phyloP scores from a whole-genome alignment of 2,797 vertebrate species.

The Ara ararauna region DNA sequence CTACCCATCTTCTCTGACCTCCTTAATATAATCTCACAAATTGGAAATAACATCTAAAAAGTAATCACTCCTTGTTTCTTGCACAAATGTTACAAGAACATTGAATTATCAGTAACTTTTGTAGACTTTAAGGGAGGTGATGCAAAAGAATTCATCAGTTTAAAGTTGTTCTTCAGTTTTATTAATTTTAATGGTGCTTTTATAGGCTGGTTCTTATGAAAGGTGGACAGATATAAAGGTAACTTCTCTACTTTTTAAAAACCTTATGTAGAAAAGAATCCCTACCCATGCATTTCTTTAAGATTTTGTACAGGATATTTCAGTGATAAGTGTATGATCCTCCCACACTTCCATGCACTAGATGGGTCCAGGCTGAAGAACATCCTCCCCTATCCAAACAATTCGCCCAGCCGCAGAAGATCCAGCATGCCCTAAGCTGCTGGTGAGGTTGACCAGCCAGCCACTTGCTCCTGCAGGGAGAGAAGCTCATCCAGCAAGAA shows the following conservation, averaged over 20 bases:
- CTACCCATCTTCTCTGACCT: not conserved
- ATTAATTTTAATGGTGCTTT: not conserved
- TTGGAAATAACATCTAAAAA: not conserved
- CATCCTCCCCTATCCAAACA: not conserved
- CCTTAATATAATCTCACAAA: not conserved
- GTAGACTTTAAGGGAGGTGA: not conserved
- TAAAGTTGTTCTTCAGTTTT: not conserved
- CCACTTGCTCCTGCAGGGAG: not conserved
- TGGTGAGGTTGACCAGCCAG: not conserved
- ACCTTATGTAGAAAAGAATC: not conserved
- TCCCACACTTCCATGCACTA: fast-evolving
- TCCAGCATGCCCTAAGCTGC: not conserved
- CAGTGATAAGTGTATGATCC: fast-evolving
- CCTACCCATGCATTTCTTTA: not conserved
- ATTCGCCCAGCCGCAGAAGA: not conserved
- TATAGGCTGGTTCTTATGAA: not conserved
- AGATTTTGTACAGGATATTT: not conserved
- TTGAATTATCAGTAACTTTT: not conserved
- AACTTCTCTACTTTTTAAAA: not conserved
- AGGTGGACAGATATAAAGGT: fast-evolving
- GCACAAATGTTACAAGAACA: not conserved
- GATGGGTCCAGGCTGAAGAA: not conserved
- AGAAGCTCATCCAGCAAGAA: not conserved
- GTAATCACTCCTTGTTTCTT: not conserved
- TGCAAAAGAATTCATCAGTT: not conserved